phyloP scores from a whole-genome alignment of 2,888 invertebrate genomes.

The Blomia tropicalis region DNA sequence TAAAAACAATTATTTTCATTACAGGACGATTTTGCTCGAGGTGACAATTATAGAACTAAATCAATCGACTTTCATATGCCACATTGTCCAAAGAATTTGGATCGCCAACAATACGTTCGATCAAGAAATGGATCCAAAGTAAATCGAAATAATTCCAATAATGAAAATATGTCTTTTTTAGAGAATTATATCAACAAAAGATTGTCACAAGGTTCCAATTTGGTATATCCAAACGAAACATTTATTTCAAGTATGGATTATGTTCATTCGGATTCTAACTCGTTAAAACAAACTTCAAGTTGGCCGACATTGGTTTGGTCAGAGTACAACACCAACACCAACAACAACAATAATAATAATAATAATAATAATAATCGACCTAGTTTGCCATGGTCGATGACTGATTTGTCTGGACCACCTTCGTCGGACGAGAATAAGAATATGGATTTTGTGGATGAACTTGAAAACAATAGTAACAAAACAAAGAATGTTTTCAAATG shows the following conservation, averaged over 20 bases:
- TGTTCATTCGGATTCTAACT: not conserved
- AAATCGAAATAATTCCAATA: not conserved
- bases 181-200: slow-evolving; percentile 6
- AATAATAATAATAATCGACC: not conserved
- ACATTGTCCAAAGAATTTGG: slow-evolving; percentile 7
- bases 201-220: not conserved
- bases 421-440: not conserved
- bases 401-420: not conserved
- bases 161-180: not conserved
- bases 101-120: not conserved
- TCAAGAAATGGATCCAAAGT: not conserved
- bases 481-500: not conserved
- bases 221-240: not conserved
- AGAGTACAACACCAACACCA: no score
- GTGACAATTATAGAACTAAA: no score
- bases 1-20: not conserved
- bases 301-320: not conserved
- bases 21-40: no score
- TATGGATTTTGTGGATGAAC: slow-evolving; percentile 12
- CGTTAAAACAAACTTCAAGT: slow-evolving; percentile 1
- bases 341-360: no score
- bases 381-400: slow-evolving; percentile 4
- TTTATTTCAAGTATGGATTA: not conserved
- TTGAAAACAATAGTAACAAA: slow-evolving; percentile 19
- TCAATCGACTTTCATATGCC: slow-evolving; percentile 13